phyloP scores from a whole-genome alignment of 2,888 invertebrate genomes.

The Dastarcus helophoroides region DNA sequence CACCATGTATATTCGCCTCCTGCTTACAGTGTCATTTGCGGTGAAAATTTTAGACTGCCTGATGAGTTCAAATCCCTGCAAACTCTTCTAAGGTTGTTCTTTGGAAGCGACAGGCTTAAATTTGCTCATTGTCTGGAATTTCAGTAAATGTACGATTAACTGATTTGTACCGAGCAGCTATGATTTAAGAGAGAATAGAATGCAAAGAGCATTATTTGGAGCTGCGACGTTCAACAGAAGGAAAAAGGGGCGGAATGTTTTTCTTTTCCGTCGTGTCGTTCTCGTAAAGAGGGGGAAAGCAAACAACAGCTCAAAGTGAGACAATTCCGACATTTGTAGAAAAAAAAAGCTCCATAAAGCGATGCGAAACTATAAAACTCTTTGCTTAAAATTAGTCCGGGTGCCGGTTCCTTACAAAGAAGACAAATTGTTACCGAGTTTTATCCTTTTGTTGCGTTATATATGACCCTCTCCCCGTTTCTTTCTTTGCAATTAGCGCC shows the following conservation, averaged over 20 bases:
- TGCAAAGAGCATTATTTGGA: background rate
- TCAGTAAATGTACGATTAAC: too few relatives aligned
- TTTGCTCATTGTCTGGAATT: too few relatives aligned
- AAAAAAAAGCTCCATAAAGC: conserved; percentile 31
- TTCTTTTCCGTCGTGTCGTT: conserved; percentile 8
- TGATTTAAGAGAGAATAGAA: too few relatives aligned
- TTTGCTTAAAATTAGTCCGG: conserved; percentile 32
- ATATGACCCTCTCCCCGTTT: conserved; percentile 18
- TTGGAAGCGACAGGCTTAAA: too few relatives aligned
- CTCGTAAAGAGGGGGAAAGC: conserved; percentile 16
- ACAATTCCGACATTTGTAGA: conserved; percentile 31
- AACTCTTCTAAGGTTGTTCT: too few relatives aligned
- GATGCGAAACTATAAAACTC: conserved; percentile 34
- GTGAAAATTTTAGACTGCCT: too few relatives aligned
- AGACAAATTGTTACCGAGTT: conserved; percentile 26
- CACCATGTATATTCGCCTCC: too few relatives aligned
- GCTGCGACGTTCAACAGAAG: background rate
- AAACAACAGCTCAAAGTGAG: conserved; percentile 28
- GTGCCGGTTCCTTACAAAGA: conserved; percentile 23
- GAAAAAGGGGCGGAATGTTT: conserved; percentile 5
- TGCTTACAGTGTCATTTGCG: too few relatives aligned
- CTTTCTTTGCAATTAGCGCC: conserved; percentile 27
- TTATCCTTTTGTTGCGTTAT: conserved; percentile 28
- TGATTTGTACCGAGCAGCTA: too few relatives aligned
- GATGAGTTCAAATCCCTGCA: too few relatives aligned